Evolutionary conservation across 2,797 vertebrate species (phyloP), one percentile per base, ranked within the genome.

Genomic region (Psittacula echo): DNA sequence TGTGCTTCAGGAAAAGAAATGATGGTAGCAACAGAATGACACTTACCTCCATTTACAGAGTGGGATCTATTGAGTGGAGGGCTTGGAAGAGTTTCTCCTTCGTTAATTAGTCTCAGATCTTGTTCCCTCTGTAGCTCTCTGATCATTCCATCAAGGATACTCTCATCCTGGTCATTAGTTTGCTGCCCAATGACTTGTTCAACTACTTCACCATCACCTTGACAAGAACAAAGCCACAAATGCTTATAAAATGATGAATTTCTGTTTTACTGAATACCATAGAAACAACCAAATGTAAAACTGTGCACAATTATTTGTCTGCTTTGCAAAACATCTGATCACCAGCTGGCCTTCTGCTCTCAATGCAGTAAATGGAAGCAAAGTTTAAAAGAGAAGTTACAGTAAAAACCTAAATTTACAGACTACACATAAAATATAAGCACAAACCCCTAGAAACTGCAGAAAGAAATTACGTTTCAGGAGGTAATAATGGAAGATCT

Each of bases 121-220:
- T 99, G 99, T 91, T 99, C 98, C 82, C 98, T 98, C 97, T 99
- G 99, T 58, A 99, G 94, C 94, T 99, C 98, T 87, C 99, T 98
- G 97, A 99, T 99, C 92, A 99, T 98, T 82, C 98, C 99, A 96
- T 99, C 99, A 85, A 99, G 97, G 32, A 99, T 97, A 92, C 98
- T 99, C 92, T 98, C 99, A 93, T 98, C 98, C 74, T 98, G 98
- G 87, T 98, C 98, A 56, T 92, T 97, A 0, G 99, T 99, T 96
- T 99, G 99, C 96, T 99, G 99, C 67, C 99, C 99, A 54, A 99
- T 99, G 80, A 99, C 99, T 97, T 99, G 99, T 96, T 99, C 99
- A 62, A 99, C 98, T 85, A 99, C 98, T 95, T 99, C 99, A 6
- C 99, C 99, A 41, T 99, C 99, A 96, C 99, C 99, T 99, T 94